These are phyloP conservation scores for Maccullochella peelii DNA, from an alignment of 2,113 vertebrate genomes.

Conservation along the genomic window DNA sequence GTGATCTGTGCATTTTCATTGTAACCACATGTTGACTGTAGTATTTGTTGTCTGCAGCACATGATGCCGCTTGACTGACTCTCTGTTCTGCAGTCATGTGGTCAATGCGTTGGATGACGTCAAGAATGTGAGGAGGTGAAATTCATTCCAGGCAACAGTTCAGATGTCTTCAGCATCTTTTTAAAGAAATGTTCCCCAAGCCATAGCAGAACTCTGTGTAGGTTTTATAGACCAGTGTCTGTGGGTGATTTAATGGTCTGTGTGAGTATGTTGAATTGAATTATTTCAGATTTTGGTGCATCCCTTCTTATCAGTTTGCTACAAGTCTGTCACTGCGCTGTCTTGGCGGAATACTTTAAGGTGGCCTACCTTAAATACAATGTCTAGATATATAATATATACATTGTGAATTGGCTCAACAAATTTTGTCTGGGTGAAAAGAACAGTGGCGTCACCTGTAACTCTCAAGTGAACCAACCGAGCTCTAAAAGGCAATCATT, in stretches of 20 bases:
- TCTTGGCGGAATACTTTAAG: constrained; percentile 17
- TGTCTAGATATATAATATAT: constrained; percentile 20
- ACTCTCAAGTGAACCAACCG: constrained; percentile 44
- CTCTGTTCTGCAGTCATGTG: neutral
- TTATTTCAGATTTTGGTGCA: constrained; percentile 3
- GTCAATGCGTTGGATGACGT: no score
- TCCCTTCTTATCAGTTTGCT: constrained; percentile 3
- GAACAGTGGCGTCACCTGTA: constrained; percentile 1
- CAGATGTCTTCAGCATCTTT: constrained; percentile 28
- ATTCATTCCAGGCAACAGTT: constrained; percentile 37
- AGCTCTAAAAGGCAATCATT: constrained; percentile 66
- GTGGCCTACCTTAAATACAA: constrained; percentile 25
- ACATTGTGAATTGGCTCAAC: constrained; percentile 30
- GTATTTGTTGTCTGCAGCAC: constrained; percentile 26
- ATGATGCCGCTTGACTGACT: constrained; percentile 14
- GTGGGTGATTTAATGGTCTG: neutral
- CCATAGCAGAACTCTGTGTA: constrained; percentile 53
- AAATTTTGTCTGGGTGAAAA: constrained; percentile 9
- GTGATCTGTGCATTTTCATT: constrained; percentile 32
- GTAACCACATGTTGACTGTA: constrained; percentile 7
- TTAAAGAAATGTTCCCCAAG: constrained; percentile 46
- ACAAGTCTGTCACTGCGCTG: neutral
- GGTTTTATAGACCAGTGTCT: constrained; percentile 36
- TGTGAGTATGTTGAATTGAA: constrained; percentile 14
- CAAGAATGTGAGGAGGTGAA: neutral